Evolutionary conservation across 1,140 invertebrate genomes (phyloP).

Genomic region (Ylistrum balloti): DNA sequence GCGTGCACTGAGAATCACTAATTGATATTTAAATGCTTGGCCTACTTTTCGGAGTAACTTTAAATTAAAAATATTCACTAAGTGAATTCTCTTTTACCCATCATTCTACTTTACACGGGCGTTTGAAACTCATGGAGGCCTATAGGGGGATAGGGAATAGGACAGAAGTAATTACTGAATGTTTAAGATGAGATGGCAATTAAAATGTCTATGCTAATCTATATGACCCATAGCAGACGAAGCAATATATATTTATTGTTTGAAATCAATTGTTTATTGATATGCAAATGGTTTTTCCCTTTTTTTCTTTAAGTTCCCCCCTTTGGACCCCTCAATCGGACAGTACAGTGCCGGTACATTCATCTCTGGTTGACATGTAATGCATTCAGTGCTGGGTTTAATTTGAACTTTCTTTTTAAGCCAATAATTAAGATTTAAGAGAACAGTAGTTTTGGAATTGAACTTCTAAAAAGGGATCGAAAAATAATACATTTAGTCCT

Average conservation of each 20-base stretch:
- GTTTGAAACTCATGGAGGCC: not conserved
- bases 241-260: no score
- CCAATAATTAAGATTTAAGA: conserved; percentile 19
- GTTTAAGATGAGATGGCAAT: not conserved
- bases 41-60: conserved; percentile 28
- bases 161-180: not conserved
- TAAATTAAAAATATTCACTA: not conserved
- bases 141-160: not conserved
- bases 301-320: not conserved
- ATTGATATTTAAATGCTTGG: conserved; percentile 18
- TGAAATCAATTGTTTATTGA: no score
- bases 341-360: not conserved
- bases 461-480: not conserved
- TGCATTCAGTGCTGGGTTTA: not conserved
- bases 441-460: not conserved
- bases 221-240: no score
- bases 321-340: not conserved
- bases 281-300: no score
- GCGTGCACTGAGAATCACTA: not conserved
- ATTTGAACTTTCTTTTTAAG: conserved; percentile 28
- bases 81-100: not conserved
- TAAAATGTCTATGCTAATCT: no score
- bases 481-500: not conserved
- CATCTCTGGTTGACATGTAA: not conserved
- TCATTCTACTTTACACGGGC: not conserved